These are phyloP conservation scores for Schlechtendalia chinensis DNA, from an alignment of 1,140 invertebrate genomes.

Conservation along the genomic window DNA sequence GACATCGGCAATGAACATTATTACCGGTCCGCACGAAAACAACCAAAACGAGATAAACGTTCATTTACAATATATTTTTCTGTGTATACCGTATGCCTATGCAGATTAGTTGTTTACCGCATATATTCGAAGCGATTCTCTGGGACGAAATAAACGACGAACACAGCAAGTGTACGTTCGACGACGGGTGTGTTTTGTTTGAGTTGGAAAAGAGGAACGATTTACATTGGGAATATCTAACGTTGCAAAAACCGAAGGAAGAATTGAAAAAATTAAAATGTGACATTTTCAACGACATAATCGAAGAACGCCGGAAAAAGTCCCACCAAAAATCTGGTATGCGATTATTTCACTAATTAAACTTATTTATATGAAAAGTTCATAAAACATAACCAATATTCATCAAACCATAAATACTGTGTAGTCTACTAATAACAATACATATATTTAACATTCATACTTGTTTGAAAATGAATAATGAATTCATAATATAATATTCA, in stretches of 20 bases:
- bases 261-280: slow-evolving; percentile 61
- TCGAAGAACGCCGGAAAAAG: slow-evolving; percentile 10
- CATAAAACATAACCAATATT: too few relatives aligned
- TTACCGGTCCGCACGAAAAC: too few relatives aligned
- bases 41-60: too few relatives aligned
- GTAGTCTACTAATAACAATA: too few relatives aligned
- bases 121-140: slow-evolving; percentile 68
- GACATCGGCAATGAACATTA: too few relatives aligned
- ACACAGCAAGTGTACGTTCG: slow-evolving; percentile 62
- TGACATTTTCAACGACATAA: slow-evolving; percentile 56
- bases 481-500: too few relatives aligned
- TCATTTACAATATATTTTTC: too few relatives aligned
- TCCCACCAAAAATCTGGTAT: slow-evolving; percentile 57
- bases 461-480: too few relatives aligned
- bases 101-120: slow-evolving; percentile 66
- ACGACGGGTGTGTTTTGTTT: slow-evolving; percentile 61
- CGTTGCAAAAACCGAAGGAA: slow-evolving; percentile 58
- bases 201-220: slow-evolving; percentile 63
- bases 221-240: slow-evolving; percentile 61
- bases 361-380: not conserved
- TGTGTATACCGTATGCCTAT: not conserved
- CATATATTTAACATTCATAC: too few relatives aligned
- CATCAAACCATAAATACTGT: too few relatives aligned
- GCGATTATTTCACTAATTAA: slow-evolving; percentile 56
- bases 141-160: slow-evolving; percentile 60